These are phyloP conservation scores for Ditylenchus dipsaci DNA, from an alignment of 1,140 invertebrate species.

Conservation along the genomic window DNA sequence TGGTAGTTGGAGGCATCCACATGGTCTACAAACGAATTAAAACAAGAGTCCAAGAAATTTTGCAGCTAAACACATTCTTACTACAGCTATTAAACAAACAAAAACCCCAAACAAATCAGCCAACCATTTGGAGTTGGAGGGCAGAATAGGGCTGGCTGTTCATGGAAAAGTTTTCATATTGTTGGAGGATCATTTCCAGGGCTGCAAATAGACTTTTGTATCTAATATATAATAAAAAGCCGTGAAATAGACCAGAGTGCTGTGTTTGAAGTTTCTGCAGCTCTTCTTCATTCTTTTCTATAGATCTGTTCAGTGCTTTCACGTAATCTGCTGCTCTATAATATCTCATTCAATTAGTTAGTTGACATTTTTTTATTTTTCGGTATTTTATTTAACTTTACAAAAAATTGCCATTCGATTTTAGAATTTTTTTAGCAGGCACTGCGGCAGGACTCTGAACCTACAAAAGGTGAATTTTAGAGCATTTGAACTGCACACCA, in stretches of 20 bases:
- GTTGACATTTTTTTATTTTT: too few relatives aligned
- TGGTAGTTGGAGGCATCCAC: conserved; percentile 47
- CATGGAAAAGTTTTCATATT: conserved; percentile 50
- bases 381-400: neutral
- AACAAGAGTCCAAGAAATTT: conserved; percentile 50
- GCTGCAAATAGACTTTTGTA: conserved; percentile 29
- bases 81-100: neutral
- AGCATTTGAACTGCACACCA: too few relatives aligned
- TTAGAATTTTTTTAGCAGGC: too few relatives aligned
- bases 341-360: neutral
- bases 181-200: conserved; percentile 50
- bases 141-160: conserved; percentile 38
- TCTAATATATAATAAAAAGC: too few relatives aligned
- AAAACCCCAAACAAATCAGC: conserved; percentile 8
- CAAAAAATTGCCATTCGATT: conserved; percentile 17
- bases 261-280: conserved; percentile 41
- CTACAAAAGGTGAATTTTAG: too few relatives aligned
- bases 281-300: conserved; percentile 46
- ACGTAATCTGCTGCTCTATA: conserved; percentile 55
- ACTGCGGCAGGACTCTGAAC: too few relatives aligned
- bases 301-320: conserved; percentile 47
- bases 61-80: conserved; percentile 40
- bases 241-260: neutral
- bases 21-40: conserved; percentile 41
- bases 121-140: conserved; percentile 46